Evolutionary conservation across 1,140 invertebrate genomes (phyloP).

Genomic region (Agrypnia vestita): DNA sequence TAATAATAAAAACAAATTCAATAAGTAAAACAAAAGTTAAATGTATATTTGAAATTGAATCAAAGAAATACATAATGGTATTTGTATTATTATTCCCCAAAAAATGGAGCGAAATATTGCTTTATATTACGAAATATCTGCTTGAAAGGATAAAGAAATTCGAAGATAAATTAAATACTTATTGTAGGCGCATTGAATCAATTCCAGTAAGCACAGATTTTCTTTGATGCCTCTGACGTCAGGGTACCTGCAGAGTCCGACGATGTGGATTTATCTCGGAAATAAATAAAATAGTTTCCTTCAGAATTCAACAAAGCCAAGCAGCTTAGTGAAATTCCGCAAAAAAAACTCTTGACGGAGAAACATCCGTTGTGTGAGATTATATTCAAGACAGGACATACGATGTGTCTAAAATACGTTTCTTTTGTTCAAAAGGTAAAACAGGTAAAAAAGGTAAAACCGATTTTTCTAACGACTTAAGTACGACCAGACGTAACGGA

Average conservation of each 20-base stretch:
- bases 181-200: background rate
- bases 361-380: slow-evolving; percentile 38
- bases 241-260: background rate
- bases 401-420: background rate
- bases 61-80: too few relatives aligned
- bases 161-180: background rate
- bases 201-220: background rate
- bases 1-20: too few relatives aligned
- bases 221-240: slow-evolving; percentile 11
- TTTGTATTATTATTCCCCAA: too few relatives aligned
- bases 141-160: too few relatives aligned
- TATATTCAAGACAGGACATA: slow-evolving; percentile 17
- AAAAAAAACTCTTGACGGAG: slow-evolving; percentile 43
- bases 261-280: slow-evolving; percentile 51
- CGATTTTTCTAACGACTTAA: too few relatives aligned
- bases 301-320: slow-evolving; percentile 42
- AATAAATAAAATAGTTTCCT: slow-evolving; percentile 55
- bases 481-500: too few relatives aligned
- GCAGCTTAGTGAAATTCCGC: slow-evolving; percentile 48
- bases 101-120: too few relatives aligned
- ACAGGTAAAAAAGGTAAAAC: too few relatives aligned
- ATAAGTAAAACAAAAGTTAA: too few relatives aligned
- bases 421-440: too few relatives aligned
- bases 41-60: too few relatives aligned
- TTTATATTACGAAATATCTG: too few relatives aligned